Base-by-base conservation (phyloP, 1,140 invertebrate species). In the Penaeus indicus region DNA sequence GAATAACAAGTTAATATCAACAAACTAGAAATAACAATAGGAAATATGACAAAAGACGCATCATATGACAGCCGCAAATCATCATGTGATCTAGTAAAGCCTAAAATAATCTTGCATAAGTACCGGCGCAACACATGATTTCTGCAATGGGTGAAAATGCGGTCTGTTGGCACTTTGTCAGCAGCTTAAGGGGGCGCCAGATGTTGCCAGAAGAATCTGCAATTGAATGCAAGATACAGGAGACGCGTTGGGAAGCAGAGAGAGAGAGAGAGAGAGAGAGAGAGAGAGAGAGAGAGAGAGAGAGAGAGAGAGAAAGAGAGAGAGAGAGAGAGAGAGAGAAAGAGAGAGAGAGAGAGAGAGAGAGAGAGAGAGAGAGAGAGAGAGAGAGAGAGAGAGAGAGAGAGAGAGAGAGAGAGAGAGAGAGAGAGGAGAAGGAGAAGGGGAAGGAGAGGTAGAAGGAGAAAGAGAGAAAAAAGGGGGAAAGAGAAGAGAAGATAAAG, bases 311-410 rank as follows among this genome's bases (percentile, higher is more conserved):
- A 25, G 63, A 62, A 27, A 25, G 54, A 42, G 21, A 61, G 60
- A n/a, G 54, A 54, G 22, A 47, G 47, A 54, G 69, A 42, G 62
- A 64, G 22, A 32, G 61, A 32, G n/a, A 21, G 11, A 64, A 7
- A 64, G 18, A 60, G 21, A 61, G 16, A 78, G 61, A 62, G 62
- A 82, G 22, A 77, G 60, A 60, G 47, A 42, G 72, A 79, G 42
- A 47, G 54, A 54, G 32, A 84, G 75, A 25, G 61, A 80, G 72
- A 79, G 85, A 81, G 61, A 42, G 32, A 64, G 54, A 42, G 42
- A 54, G 25, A 64, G 60, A 42, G 38, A 42, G 79, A 86, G 84
- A 62, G 38, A 61, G 21, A 87, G 63, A 81, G 67, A 25, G 38
- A 67, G 63, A 42, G 25, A 42, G n/a, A 8, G 60, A 69, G 32